Percentiles rank a stretch among this genome's conserved stretches.
Conservation (phyloP, 2,888 invertebrate species). For the Unio delphinus region DNA sequence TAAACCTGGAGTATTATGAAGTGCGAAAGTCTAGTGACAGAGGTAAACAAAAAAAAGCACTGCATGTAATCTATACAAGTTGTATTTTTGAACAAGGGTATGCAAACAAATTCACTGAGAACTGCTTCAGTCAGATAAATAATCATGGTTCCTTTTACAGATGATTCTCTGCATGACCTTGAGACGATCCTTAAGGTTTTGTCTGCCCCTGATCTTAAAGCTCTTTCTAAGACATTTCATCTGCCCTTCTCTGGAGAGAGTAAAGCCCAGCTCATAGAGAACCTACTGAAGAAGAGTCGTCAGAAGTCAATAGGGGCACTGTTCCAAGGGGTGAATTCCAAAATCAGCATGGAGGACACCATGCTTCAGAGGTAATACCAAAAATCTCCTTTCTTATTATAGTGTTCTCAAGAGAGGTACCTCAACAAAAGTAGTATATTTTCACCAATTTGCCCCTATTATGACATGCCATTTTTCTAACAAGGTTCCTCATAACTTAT, state of each 20-base stretch:
- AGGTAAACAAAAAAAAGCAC: too few relatives aligned
- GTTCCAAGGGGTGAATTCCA: constrained; percentile 45
- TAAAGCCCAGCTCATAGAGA: constrained; percentile 53
- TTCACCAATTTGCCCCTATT: too few relatives aligned
- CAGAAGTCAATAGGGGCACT: constrained; percentile 60
- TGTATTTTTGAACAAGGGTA: too few relatives aligned
- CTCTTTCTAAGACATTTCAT: constrained; percentile 68
- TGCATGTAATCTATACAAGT: too few relatives aligned
- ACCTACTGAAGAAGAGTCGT: constrained; percentile 67
- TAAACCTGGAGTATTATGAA: too few relatives aligned
- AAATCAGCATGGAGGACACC: constrained; percentile 22
- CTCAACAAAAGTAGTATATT: too few relatives aligned
- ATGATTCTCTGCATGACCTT: constrained; percentile 55
- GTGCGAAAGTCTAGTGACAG: too few relatives aligned
- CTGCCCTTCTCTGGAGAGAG: constrained; percentile 47
- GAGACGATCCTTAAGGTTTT: constrained; percentile 65
- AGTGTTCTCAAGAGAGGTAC: too few relatives aligned
- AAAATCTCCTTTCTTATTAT: too few relatives aligned
- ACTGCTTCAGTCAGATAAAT: neutral
- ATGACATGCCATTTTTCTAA: too few relatives aligned
- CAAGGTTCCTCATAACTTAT: too few relatives aligned
- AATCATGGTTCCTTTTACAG: constrained; percentile 17
- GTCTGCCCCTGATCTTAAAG: constrained; percentile 66
- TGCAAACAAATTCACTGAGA: too few relatives aligned
- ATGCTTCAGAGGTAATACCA: constrained; percentile 47